Percentiles rank a stretch among this genome's conserved stretches.
Evolutionary conservation across 2,888 invertebrate genomes (phyloP).

Genomic region (Shargacucullia verbasci): DNA sequence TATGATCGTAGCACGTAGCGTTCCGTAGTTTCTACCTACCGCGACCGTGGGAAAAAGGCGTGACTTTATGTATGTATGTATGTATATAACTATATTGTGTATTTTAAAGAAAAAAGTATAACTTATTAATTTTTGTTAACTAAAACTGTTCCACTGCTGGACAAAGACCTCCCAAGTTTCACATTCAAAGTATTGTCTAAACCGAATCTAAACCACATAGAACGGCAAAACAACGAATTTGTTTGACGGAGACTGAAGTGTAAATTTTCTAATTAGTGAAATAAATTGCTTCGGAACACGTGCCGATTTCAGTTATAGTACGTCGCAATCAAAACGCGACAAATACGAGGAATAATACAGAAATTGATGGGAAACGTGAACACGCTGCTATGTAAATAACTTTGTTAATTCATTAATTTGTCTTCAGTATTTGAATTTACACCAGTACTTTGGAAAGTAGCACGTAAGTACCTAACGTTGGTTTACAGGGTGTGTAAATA

Average conservation of each 20-base stretch:
- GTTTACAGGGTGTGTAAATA: conserved; percentile 6
- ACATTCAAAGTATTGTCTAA: too few relatives aligned
- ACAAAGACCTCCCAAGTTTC: too few relatives aligned
- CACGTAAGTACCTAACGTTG: conserved; percentile 3
- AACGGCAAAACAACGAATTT: conserved; percentile 4
- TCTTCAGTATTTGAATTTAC: conserved; percentile 17
- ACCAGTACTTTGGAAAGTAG: conserved; percentile 6
- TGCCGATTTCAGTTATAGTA: conserved; percentile 88
- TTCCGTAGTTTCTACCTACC: too few relatives aligned
- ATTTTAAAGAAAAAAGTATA: too few relatives aligned
- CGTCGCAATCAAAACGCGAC: conserved; percentile 28
- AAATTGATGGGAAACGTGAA: conserved; percentile 19
- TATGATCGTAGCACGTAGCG: too few relatives aligned
- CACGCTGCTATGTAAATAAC: conserved; percentile 24
- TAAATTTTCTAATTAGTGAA: conserved; percentile 48
- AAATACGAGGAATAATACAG: conserved; percentile 25
- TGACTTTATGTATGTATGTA: too few relatives aligned
- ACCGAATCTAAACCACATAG: conserved; percentile 10
- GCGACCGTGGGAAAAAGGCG: too few relatives aligned
- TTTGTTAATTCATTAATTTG: conserved; percentile 32
- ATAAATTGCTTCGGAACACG: conserved; percentile 91
- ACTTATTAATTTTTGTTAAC: too few relatives aligned
- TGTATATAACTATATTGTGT: too few relatives aligned
- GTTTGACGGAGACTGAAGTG: conserved; percentile 20
- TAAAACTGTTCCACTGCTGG: too few relatives aligned